These are phyloP conservation scores for Hirtodrosophila alboralis DNA, from an alignment of 2,888 invertebrate genomes.

Conservation along the genomic window DNA sequence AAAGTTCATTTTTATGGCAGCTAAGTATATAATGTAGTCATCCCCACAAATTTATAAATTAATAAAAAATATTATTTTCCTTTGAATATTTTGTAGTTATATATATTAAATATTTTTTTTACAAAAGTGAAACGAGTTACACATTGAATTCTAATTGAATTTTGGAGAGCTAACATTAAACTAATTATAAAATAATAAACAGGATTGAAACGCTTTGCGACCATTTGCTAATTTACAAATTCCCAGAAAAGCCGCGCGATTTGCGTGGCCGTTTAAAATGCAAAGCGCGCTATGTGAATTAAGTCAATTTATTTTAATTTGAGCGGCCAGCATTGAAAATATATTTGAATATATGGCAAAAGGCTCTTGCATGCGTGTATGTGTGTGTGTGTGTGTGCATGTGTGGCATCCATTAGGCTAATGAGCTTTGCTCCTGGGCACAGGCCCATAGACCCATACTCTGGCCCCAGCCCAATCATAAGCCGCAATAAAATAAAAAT, in stretches of 20 bases:
- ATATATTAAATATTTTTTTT: neutral
- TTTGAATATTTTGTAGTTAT: too few species aligned
- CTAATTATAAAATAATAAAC: slow-evolving; percentile 78
- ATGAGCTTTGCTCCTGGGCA: slow-evolving; percentile 67
- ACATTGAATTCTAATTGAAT: slow-evolving; percentile 59
- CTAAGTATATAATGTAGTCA: too few species aligned
- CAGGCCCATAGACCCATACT: slow-evolving; percentile 4
- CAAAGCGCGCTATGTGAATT: slow-evolving; percentile 45
- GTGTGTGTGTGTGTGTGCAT: neutral
- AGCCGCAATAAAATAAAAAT: slow-evolving; percentile 62
- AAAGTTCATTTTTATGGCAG: too few species aligned
- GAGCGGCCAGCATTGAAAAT: slow-evolving; percentile 19
- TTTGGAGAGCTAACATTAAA: slow-evolving; percentile 46
- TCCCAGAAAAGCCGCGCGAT: slow-evolving; percentile 59
- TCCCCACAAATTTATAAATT: too few species aligned
- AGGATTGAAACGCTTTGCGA: slow-evolving; percentile 62
- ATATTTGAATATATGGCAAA: slow-evolving; percentile 5
- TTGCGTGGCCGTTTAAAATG: slow-evolving; percentile 63
- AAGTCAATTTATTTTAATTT: slow-evolving; percentile 77
- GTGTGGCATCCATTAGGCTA: slow-evolving; percentile 64
- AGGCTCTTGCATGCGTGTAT: neutral
- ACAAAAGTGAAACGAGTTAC: neutral
- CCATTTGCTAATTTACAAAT: slow-evolving; percentile 70
- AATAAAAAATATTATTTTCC: too few species aligned
- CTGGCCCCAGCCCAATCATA: slow-evolving; percentile 34